These are phyloP conservation scores for Taenaris catops DNA, from an alignment of 2,888 invertebrate species.

Conservation along the genomic window DNA sequence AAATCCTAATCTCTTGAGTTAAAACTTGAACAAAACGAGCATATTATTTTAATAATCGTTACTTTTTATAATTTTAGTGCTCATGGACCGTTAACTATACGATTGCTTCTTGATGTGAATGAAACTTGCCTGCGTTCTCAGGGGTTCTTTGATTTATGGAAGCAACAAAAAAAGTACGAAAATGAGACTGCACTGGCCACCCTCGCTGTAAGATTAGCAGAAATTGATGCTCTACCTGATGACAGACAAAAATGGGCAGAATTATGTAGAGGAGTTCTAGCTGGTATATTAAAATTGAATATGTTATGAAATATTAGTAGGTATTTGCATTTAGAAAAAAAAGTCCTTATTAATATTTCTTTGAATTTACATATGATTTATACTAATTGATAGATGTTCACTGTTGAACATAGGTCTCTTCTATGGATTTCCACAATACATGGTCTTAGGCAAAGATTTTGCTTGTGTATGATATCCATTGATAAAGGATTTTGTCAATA, in stretches of 20 bases:
- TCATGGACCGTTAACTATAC: constrained; percentile 92
- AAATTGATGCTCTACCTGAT: constrained; percentile 84
- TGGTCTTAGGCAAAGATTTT: no score
- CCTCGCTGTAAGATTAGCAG: constrained; percentile 83
- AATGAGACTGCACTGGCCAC: constrained; percentile 88
- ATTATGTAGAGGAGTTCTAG: constrained; percentile 83
- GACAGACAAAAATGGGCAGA: constrained; percentile 81
- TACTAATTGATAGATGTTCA: no score
- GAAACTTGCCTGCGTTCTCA: constrained; percentile 94
- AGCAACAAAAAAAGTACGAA: constrained; percentile 92
- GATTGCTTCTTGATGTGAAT: constrained; percentile 94
- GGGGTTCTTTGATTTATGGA: constrained; percentile 94
- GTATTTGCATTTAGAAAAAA: no score
- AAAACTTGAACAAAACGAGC: no score
- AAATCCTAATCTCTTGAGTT: no score
- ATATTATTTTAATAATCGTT: constrained; percentile 11
- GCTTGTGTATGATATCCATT: no score
- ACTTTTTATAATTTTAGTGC: constrained; percentile 58
- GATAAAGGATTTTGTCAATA: no score
- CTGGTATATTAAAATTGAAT: constrained; percentile 51
- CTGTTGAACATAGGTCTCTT: no score
- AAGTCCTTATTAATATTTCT: no score
- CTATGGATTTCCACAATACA: no score
- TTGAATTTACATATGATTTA: no score
- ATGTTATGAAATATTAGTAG: no score